A percentile compares a stretch with the other conserved stretches of the same genome.
phyloP scores from a whole-genome alignment of 2,113 vertebrate genomes.

The Helogale parvula region DNA sequence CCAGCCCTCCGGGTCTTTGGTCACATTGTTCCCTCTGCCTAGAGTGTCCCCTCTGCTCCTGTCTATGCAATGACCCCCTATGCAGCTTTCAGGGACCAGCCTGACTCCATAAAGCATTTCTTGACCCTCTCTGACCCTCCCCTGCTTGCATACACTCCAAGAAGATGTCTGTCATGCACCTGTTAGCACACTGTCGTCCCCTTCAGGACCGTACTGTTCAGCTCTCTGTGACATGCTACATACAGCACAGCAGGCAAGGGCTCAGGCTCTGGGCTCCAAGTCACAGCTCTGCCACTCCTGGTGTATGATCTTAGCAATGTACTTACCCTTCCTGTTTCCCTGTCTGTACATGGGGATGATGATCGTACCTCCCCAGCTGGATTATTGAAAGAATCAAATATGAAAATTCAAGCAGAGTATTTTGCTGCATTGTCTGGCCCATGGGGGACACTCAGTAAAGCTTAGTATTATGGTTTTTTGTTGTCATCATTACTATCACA shows the following conservation, averaged over 20 bases:
- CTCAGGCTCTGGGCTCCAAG: background rate
- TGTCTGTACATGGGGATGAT: background rate
- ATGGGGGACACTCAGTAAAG: background rate
- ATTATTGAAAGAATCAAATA: background rate
- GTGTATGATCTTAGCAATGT: background rate
- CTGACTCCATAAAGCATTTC: background rate
- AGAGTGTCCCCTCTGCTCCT: background rate
- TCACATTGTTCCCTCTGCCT: background rate
- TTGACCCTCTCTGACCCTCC: background rate
- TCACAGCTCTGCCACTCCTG: background rate
- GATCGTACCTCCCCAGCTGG: accelerated
- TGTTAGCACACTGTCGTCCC: background rate
- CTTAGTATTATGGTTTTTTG: background rate
- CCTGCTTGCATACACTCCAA: background rate
- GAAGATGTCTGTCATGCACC: background rate
- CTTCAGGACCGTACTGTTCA: background rate
- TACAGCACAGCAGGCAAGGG: background rate
- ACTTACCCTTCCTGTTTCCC: background rate
- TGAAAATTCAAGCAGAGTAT: background rate
- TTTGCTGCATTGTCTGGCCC: background rate
- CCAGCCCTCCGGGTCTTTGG: too few relatives aligned
- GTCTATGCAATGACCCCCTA: background rate
- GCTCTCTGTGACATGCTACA: background rate
- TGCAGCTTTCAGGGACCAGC: background rate
- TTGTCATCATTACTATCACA: background rate